Evolutionary conservation across 2,113 vertebrate species (phyloP), one percentile per base, ranked within the genome.

Genomic region (Toxotes chatareus): DNA sequence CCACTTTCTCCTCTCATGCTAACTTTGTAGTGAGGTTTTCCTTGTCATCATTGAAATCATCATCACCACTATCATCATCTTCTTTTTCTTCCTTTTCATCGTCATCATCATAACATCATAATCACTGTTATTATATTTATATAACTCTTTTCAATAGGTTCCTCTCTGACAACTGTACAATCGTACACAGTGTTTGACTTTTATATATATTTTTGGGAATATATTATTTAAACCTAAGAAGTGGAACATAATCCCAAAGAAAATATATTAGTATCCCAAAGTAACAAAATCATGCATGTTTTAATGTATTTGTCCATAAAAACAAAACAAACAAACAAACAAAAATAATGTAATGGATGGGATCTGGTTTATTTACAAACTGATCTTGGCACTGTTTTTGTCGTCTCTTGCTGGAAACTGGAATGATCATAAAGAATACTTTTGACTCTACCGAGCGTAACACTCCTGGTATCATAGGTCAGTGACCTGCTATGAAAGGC

Each of bases 231-330:
- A 95, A 94, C 80, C 55, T 78, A 93, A 89, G 85, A 92, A 87
- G 47, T 78, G 88, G 92, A 93, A 92, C 71, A 85, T 87, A 92
- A 92, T 90, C 51, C 86, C 85, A 95, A 94, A 88, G 80, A 91
- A 93, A 94, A 93, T 93, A 92, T 93, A 94, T 93, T 91, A 92
- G 92, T 95, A 95, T 93, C 90, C 92, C 93, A 94, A 95, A 94
- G 91, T 94, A 95, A 95, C 87, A 95, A 95, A 95, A 94, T 90
- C 95, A 95, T 96, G 95, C 95, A 95, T 92, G 93, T 94, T 91
- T 93, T 82, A 86, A 91, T 81, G 89, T 92, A 83, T 91, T 86
- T 86, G 72, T 89, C 85, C 88, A 91, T 92, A 90, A 91, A 92
- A 95, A 94, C 87, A 72, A 57, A 77, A 89, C 61, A 87, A 86